A percentile compares a stretch with the other conserved stretches of the same genome.
Evolutionary conservation across 2,113 vertebrate genomes (phyloP).

Genomic region (Atrichornis clamosus): DNA sequence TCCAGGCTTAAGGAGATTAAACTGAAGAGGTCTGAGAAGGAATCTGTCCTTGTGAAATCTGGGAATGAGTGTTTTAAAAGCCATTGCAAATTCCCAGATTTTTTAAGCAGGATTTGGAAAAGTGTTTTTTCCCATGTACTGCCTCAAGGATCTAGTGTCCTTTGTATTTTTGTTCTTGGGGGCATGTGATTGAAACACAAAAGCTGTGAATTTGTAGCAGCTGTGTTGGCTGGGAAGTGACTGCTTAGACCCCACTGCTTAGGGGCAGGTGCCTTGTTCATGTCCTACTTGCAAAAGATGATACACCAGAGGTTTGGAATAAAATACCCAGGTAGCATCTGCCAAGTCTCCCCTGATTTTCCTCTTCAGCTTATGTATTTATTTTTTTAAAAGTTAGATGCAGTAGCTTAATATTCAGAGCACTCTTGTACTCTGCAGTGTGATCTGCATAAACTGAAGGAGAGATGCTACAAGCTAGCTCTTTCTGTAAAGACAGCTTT

Average conservation of each 20-base stretch:
- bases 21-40: slow-evolving; percentile 42
- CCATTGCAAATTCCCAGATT: slow-evolving; percentile 14
- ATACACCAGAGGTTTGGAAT: not conserved
- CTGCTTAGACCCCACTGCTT: not conserved
- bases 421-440: slow-evolving; percentile 40
- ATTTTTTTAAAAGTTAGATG: not conserved
- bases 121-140: slow-evolving; percentile 1
- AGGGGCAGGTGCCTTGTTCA: not conserved
- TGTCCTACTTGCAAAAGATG: not conserved
- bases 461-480: slow-evolving; percentile 19
- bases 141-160: not conserved
- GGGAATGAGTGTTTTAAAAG: slow-evolving; percentile 14
- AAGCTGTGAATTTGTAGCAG: not conserved
- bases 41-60: slow-evolving; percentile 13
- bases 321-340: not conserved
- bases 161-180: slow-evolving; percentile 26
- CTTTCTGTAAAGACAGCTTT: slow-evolving; percentile 2
- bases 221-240: not conserved
- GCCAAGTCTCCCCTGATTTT: not conserved
- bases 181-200: not conserved
- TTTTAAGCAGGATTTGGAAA: not conserved
- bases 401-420: slow-evolving; percentile 51
- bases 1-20: slow-evolving; percentile 58
- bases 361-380: not conserved
- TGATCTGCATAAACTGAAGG: slow-evolving; percentile 44